Conservation (phyloP, 2,888 invertebrate species). For the Empis livida region DNA sequence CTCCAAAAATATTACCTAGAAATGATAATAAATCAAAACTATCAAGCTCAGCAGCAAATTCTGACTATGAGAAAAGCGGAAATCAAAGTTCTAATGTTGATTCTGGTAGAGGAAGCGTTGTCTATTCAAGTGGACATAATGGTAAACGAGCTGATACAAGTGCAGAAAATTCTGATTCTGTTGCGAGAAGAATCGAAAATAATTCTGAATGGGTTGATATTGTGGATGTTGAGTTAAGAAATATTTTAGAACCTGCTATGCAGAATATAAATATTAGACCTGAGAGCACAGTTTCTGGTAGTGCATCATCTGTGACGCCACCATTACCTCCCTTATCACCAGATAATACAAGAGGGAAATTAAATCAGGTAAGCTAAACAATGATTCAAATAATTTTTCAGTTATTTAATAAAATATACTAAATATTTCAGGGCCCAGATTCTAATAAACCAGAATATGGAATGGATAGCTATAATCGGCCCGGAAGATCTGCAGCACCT, state of each 20-base stretch:
- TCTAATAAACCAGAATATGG: slow-evolving; percentile 40
- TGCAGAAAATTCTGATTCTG: slow-evolving; percentile 43
- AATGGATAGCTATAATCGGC: slow-evolving; percentile 38
- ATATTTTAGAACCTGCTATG: slow-evolving; percentile 61
- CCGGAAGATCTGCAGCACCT: slow-evolving; percentile 23
- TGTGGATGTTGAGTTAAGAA: slow-evolving; percentile 64
- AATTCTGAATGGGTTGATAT: slow-evolving; percentile 73
- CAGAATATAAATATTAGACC: slow-evolving; percentile 47
- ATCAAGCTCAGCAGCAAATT: slow-evolving; percentile 48
- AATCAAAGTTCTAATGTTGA: slow-evolving; percentile 65
- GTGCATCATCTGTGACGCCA: slow-evolving; percentile 60
- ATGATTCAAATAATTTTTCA: not conserved
- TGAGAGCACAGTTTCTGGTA: slow-evolving; percentile 51
- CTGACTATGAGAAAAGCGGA: slow-evolving; percentile 64
- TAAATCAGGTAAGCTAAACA: slow-evolving; percentile 5
- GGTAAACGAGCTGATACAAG: slow-evolving; percentile 41
- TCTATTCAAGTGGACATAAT: slow-evolving; percentile 58
- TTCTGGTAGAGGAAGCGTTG: slow-evolving; percentile 68
- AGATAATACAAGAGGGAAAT: slow-evolving; percentile 35
- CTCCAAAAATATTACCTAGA: slow-evolving; percentile 6
- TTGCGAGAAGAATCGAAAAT: slow-evolving; percentile 33
- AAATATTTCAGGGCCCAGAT: slow-evolving; percentile 10
- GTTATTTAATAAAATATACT: not conserved
- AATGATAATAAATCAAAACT: slow-evolving; percentile 21
- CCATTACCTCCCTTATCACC: slow-evolving; percentile 67